Evolutionary conservation across 1,140 invertebrate genomes (phyloP).

Genomic region (Pentalonia nigronervosa): DNA sequence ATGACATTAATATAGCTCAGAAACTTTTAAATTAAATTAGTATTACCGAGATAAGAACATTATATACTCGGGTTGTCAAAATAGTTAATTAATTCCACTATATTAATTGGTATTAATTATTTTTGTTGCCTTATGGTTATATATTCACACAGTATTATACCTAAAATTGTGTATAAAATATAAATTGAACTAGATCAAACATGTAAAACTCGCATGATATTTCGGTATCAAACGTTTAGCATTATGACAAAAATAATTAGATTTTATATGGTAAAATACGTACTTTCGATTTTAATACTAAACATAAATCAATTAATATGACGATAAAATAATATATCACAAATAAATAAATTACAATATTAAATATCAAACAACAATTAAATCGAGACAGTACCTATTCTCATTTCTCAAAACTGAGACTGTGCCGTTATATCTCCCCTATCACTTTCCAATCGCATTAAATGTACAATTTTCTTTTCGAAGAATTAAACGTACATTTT

Average conservation of each 20-base stretch:
- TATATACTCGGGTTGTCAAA: not conserved
- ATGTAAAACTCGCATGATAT: not conserved
- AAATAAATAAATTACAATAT: not conserved
- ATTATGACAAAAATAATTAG: not conserved
- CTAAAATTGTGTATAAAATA: not conserved
- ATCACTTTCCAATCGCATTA: not conserved
- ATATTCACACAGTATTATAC: not conserved
- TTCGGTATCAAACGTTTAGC: not conserved
- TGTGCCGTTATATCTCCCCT: not conserved
- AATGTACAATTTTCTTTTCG: not conserved
- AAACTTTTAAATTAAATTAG: not conserved
- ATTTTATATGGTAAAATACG: not conserved
- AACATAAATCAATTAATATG: not conserved
- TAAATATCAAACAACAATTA: not conserved
- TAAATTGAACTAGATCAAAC: not conserved
- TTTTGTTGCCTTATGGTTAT: not conserved
- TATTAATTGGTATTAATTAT: not conserved
- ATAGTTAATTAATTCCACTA: not conserved
- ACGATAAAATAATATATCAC: not conserved
- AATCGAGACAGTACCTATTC: not conserved
- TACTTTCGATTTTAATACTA: not conserved
- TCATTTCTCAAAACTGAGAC: not conserved
- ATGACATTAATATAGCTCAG: not conserved
- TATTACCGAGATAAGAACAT: not conserved
- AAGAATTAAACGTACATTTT: not conserved